Conservation (phyloP, 2,113 vertebrate species). For the Saguinus midas region DNA sequence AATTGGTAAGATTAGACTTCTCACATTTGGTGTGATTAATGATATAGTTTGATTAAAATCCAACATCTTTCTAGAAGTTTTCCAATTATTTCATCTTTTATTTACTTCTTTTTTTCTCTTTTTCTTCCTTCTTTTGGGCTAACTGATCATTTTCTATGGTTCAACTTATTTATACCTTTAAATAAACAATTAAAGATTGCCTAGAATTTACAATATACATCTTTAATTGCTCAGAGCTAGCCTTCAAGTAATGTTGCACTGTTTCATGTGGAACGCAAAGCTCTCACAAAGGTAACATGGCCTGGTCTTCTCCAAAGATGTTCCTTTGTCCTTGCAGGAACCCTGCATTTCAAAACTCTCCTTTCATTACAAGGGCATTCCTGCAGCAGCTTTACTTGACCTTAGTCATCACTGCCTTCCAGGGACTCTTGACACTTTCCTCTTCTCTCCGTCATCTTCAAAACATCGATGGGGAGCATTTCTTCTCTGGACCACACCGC, state of each 20-base stretch:
- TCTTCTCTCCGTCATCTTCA: background rate
- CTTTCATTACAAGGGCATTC: background rate
- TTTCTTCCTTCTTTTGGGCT: background rate
- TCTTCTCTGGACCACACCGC: too few species aligned
- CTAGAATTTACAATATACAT: background rate
- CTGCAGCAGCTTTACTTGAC: accelerated
- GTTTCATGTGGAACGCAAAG: accelerated
- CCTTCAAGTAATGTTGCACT: too few species aligned
- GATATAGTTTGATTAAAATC: background rate
- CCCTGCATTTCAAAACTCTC: too few species aligned
- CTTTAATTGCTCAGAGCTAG: background rate
- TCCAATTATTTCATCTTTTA: background rate
- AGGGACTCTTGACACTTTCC: accelerated
- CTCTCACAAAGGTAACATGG: accelerated
- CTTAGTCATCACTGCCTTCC: accelerated
- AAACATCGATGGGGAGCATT: accelerated
- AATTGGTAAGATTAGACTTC: background rate
- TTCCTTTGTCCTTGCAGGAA: background rate
- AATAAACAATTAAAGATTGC: background rate
- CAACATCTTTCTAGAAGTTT: background rate
- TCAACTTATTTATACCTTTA: background rate
- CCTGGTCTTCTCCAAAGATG: too few species aligned
- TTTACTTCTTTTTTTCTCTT: accelerated
- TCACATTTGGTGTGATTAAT: background rate
- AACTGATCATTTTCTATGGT: background rate